Percentiles rank a stretch among this genome's conserved stretches.
phyloP scores from a whole-genome alignment of 1,140 invertebrate genomes.

The Radopholus similis region DNA sequence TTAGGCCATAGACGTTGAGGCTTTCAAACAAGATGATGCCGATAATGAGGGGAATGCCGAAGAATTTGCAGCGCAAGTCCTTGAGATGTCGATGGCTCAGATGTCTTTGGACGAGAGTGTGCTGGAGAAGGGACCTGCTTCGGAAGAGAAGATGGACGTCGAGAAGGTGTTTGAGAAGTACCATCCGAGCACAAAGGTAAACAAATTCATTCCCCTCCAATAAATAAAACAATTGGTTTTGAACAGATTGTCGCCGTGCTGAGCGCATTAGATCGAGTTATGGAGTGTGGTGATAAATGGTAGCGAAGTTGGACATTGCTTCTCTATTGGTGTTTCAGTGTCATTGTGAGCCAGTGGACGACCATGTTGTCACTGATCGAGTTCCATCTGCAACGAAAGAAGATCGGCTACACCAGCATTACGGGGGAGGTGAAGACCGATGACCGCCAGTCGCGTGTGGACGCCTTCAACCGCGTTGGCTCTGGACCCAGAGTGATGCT shows the following conservation, averaged over 20 bases:
- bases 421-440: conserved; percentile 30
- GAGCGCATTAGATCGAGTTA: conserved; percentile 10
- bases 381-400: conserved; percentile 23
- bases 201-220: background rate
- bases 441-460: conserved; percentile 33
- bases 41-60: conserved; percentile 8
- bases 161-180: conserved; percentile 29
- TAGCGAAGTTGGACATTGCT: conserved; percentile 1
- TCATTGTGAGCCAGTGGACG: conserved; percentile 42
- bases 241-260: conserved; percentile 26
- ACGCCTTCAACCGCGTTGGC: conserved; percentile 32
- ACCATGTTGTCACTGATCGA: conserved; percentile 36
- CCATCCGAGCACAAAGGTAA: conserved; percentile 31
- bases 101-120: conserved; percentile 18
- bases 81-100: conserved; percentile 27
- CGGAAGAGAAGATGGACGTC: background rate
- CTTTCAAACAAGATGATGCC: conserved; percentile 39
- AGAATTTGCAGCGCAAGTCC: conserved; percentile 7
- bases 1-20: conserved; percentile 50
- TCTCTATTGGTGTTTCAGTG: conserved; percentile 22
- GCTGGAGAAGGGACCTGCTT: background rate
- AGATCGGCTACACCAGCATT: conserved; percentile 31
- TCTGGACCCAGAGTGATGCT: conserved; percentile 64
- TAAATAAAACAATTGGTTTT: too few relatives aligned
- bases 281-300: conserved; percentile 36